Conservation (phyloP, 2,888 invertebrate species). For the Diabrotica balteata region DNA sequence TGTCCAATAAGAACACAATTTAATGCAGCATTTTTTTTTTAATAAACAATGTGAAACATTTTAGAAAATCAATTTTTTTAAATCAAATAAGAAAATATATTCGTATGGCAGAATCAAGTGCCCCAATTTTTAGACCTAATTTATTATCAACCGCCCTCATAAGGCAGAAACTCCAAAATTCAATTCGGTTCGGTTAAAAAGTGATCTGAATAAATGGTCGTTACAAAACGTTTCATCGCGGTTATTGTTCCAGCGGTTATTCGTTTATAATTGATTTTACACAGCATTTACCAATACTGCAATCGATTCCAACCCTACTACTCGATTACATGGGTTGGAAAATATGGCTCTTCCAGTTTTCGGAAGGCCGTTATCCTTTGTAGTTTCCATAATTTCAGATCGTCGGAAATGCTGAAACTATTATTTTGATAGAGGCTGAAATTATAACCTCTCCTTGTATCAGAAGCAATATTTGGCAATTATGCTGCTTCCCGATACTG, state of each 20-base stretch:
- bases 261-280: slow-evolving; percentile 33
- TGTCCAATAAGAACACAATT: too few relatives aligned
- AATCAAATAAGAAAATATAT: too few relatives aligned
- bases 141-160: too few relatives aligned
- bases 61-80: too few relatives aligned
- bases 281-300: slow-evolving; percentile 26
- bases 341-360: slow-evolving; percentile 11
- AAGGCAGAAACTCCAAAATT: neutral
- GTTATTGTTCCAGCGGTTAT: slow-evolving; percentile 26
- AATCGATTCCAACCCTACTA: slow-evolving; percentile 9
- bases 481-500: neutral
- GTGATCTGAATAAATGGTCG: slow-evolving; percentile 23
- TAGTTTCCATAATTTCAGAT: neutral
- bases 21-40: too few relatives aligned
- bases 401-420: neutral
- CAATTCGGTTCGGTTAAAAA: neutral
- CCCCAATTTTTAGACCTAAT: too few relatives aligned
- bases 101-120: too few relatives aligned
- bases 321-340: slow-evolving; percentile 17
- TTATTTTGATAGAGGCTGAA: neutral
- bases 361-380: slow-evolving; percentile 9
- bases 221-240: slow-evolving; percentile 22
- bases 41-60: too few relatives aligned
- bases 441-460: neutral
- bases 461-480: neutral